Base-by-base conservation (phyloP, 2,888 invertebrate genomes). In the Pammene fasciana region DNA sequence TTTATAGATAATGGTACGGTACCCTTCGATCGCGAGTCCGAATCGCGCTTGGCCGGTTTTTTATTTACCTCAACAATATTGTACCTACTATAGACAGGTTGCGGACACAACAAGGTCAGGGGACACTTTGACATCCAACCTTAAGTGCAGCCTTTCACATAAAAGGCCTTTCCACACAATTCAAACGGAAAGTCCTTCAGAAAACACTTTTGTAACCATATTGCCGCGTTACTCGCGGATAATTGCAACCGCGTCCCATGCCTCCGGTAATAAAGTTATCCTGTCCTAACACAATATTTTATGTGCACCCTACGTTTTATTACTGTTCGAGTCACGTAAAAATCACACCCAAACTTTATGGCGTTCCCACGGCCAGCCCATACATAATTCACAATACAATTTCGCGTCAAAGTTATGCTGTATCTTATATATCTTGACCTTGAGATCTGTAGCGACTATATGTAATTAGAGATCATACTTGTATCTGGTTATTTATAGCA, bases 211-310 rank as follows among this genome's bases (percentile, higher is more conserved):
- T 36, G 68, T 68, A 64, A 65, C 64, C 64, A 68, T 52, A 64
- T 36, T 43, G 36, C 34, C 57, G 43, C 56, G 57, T 64, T 68
- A 50, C 34, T 57, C 52, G n/a, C 61, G 65, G 67, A 41, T 70
- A 71, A 43, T 74, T 72, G 57, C 72, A 65, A 71, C 74, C 66
- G 61, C 72, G 70, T 67, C 72, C 73, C 74, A 72, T 77, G 68
- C 76, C 74, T 66, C 70, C 71, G 68, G 71, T 81, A 81, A 83
- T 78, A 77, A 76, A 80, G 78, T 86, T 84, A 85, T 82, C 79
- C 76, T 68, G 76, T 77, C 83, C 83, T 83, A 85, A 82, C 82
- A 82, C 79, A 83, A 86, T 82, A 86, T 85, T 83, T 79, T 76
- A 79, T 74, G 78, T 75, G 76, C 72, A 73, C 75, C 74, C 74